Evolutionary conservation across 2,888 invertebrate species (phyloP).

Genomic region (Lycophotia porphyrea): DNA sequence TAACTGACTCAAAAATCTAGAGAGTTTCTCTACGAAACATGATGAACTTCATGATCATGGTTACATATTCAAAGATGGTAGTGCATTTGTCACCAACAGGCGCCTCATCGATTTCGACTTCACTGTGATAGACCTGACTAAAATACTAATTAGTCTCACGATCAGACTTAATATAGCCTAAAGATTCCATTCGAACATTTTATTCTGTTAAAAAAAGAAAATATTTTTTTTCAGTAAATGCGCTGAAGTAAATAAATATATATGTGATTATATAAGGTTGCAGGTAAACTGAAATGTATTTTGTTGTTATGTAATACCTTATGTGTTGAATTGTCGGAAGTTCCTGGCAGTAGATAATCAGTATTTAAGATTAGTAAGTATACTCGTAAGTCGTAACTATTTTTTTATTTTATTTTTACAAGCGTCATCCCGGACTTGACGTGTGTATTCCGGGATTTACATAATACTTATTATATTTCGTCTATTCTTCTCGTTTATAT

Average conservation of each 20-base stretch:
- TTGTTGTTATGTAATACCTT: slow-evolving; percentile 31
- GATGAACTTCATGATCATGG: too few relatives aligned
- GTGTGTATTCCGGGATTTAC: slow-evolving; percentile 8
- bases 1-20: too few relatives aligned
- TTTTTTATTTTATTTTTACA: not conserved
- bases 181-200: not conserved
- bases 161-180: not conserved
- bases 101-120: slow-evolving; percentile 3
- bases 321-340: slow-evolving; percentile 29
- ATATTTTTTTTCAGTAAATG: slow-evolving; percentile 17
- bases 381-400: too few relatives aligned
- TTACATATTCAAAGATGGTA: not conserved
- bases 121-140: not conserved
- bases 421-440: not conserved
- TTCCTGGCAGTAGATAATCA: not conserved
- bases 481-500: too few relatives aligned
- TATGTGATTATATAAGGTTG: slow-evolving; percentile 32
- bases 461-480: slow-evolving; percentile 3
- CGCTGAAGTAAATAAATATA: slow-evolving; percentile 22
- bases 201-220: not conserved
- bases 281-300: not conserved
- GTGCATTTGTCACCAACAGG: not conserved
- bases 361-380: slow-evolving; percentile 8
- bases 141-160: slow-evolving; percentile 14
- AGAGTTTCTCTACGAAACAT: too few relatives aligned